These are phyloP conservation scores for Odocoileus virginianus DNA, from an alignment of 2,113 vertebrate genomes.

Conservation along the genomic window DNA sequence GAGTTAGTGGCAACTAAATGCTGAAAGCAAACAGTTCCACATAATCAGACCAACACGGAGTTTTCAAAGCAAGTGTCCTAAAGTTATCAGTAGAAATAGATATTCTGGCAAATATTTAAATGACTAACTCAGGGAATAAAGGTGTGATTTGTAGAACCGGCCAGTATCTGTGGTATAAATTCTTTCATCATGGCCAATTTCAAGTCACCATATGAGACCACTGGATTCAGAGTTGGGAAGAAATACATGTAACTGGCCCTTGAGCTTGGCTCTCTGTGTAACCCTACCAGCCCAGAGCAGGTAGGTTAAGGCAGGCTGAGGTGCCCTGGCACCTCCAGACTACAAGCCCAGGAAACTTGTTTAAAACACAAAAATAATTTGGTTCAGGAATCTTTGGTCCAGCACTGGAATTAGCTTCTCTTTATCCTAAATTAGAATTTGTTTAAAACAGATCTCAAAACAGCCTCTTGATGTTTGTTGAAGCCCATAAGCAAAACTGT, in stretches of 20 bases:
- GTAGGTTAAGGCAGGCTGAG: neutral
- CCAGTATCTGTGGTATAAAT: rapidly evolving
- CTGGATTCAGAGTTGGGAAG: neutral
- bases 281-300: rapidly evolving
- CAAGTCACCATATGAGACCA: neutral
- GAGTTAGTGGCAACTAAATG: neutral
- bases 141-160: neutral
- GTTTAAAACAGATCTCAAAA: neutral
- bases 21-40: neutral
- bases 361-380: neutral
- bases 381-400: neutral
- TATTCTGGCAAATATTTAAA: neutral
- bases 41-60: neutral
- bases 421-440: neutral
- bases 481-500: neutral
- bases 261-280: rapidly evolving
- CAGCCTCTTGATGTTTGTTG: neutral
- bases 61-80: neutral
- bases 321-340: neutral
- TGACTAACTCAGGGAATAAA: neutral
- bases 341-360: no score
- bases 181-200: rapidly evolving
- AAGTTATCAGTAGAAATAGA: neutral
- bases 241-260: rapidly evolving
- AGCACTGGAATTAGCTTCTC: rapidly evolving